Conservation (phyloP, 2,888 invertebrate species). For the Melikaiella ostensackeni region DNA sequence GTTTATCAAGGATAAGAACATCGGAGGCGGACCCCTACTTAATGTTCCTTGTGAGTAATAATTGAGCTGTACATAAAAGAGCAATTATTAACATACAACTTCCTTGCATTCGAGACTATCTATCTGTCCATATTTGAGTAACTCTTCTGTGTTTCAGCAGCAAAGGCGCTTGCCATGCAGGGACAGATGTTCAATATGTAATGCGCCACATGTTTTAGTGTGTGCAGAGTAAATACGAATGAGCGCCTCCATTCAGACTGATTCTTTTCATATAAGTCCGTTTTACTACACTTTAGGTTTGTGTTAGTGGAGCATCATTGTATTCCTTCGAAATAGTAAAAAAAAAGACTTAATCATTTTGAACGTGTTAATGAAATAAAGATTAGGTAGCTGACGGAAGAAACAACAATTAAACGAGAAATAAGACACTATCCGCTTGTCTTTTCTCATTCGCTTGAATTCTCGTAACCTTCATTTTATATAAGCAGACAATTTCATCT, state of each 20-base stretch:
- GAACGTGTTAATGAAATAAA: neutral
- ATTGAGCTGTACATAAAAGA: neutral
- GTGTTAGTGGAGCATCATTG: neutral
- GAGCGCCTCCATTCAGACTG: conserved; percentile 61
- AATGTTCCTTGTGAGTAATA: neutral
- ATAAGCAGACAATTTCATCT: too few species aligned
- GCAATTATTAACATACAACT: conserved; percentile 19
- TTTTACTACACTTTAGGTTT: conserved; percentile 42
- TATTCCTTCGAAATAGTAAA: neutral
- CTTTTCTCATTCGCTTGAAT: too few species aligned
- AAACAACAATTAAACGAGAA: too few species aligned
- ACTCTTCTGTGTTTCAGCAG: conserved; percentile 30
- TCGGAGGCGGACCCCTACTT: too few species aligned
- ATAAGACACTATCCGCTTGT: too few species aligned
- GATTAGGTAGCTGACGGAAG: too few species aligned
- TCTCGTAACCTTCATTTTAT: too few species aligned
- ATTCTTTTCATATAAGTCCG: conserved; percentile 52
- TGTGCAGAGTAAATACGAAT: conserved; percentile 57
- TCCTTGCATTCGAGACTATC: neutral
- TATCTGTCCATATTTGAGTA: conserved; percentile 17
- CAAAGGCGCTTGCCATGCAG: neutral
- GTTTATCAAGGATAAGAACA: too few species aligned
- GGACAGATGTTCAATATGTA: conserved; percentile 16
- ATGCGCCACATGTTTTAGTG: conserved; percentile 2
- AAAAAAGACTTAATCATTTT: neutral